Conservation (phyloP, 1,140 invertebrate species). For the Diorhabda elongata region DNA sequence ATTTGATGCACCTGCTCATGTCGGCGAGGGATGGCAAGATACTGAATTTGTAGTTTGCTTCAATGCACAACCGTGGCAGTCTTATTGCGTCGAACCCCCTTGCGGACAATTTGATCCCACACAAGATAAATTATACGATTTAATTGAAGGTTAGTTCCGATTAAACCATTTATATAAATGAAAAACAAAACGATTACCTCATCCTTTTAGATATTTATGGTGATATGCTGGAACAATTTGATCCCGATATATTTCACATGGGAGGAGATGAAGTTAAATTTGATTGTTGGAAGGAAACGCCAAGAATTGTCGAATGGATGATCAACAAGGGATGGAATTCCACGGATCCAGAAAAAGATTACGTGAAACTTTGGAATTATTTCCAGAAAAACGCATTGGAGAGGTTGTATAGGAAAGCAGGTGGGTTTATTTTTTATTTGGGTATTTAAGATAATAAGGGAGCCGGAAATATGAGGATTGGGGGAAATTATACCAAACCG, state of each 20-base stretch:
- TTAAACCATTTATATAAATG: too few species aligned
- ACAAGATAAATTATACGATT: conserved; percentile 67
- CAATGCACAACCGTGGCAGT: conserved; percentile 70
- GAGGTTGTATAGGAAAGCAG: conserved; percentile 51
- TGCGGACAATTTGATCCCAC: conserved; percentile 82
- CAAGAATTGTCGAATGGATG: conserved; percentile 68
- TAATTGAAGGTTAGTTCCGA: conserved; percentile 56
- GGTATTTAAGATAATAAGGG: too few species aligned
- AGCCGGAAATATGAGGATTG: too few species aligned
- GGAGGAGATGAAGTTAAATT: conserved; percentile 76
- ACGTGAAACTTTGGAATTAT: conserved; percentile 70
- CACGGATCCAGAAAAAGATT: conserved; percentile 54
- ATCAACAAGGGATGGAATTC: conserved; percentile 55
- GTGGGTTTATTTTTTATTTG: not conserved
- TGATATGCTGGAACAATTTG: conserved; percentile 56
- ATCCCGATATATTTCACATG: conserved; percentile 81
- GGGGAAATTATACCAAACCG: too few species aligned
- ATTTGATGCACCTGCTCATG: conserved; percentile 84
- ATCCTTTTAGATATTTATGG: conserved; percentile 41
- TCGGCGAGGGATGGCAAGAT: conserved; percentile 82
- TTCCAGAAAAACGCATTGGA: conserved; percentile 67
- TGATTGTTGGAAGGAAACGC: conserved; percentile 72
- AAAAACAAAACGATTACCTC: too few species aligned
- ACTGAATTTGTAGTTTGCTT: conserved; percentile 63
- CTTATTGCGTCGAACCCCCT: conserved; percentile 78